phyloP scores from a whole-genome alignment of 2,113 vertebrate species.

The Sebastes schlegelii region DNA sequence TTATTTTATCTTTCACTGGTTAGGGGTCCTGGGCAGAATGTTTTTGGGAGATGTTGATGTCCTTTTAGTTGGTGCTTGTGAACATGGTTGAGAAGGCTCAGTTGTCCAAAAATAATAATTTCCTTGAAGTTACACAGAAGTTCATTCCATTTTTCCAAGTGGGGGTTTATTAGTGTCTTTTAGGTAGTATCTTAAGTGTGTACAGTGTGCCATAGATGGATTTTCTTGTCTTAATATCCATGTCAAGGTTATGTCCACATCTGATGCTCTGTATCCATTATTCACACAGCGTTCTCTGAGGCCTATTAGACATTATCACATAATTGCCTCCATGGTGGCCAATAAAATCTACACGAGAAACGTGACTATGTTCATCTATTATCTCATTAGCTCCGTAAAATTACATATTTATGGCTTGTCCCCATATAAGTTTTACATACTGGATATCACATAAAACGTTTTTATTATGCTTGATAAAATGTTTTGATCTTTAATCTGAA shows the following conservation, averaged over 20 bases:
- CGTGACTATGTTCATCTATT: conserved; percentile 56
- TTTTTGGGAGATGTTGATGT: background rate
- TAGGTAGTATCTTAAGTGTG: background rate
- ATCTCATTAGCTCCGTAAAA: conserved; percentile 52
- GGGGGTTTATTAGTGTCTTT: conserved; percentile 9
- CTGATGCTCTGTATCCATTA: conserved; percentile 32
- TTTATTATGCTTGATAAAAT: background rate
- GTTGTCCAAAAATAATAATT: background rate
- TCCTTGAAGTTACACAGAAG: background rate
- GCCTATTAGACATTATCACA: conserved; percentile 36
- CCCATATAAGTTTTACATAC: background rate
- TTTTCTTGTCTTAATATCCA: conserved; percentile 19
- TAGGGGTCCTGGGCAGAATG: background rate
- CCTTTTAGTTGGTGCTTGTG: conserved; percentile 3
- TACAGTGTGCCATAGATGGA: background rate
- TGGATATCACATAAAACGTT: background rate
- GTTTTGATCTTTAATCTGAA: conserved; percentile 1
- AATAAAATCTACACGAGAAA: conserved; percentile 51
- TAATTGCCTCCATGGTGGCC: conserved; percentile 46
- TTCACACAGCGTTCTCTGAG: conserved; percentile 23
- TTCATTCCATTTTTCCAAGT: conserved; percentile 1
- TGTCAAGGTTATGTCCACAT: conserved; percentile 54
- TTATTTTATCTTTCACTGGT: background rate
- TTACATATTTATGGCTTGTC: conserved; percentile 39
- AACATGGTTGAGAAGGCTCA: background rate